phyloP scores from a whole-genome alignment of 2,797 vertebrate species.

The Apogon talboti region DNA sequence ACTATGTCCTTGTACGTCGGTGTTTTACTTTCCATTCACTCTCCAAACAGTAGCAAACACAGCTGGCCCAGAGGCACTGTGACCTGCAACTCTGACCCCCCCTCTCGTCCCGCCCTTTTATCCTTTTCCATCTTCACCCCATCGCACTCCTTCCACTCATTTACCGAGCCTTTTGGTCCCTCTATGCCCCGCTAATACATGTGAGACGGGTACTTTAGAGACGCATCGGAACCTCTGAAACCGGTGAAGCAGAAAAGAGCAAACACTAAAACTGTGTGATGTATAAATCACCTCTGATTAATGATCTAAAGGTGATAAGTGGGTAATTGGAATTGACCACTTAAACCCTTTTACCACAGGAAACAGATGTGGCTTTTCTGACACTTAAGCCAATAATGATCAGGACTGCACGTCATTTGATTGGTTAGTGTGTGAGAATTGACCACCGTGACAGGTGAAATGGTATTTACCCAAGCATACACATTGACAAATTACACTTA shows the following conservation, averaged over 20 bases:
- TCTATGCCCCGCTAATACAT: conserved; percentile 20
- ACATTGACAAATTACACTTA: not conserved
- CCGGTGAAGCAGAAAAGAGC: conserved; percentile 37
- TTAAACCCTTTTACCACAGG: conserved; percentile 42
- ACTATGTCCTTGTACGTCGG: not conserved
- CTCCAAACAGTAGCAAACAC: conserved; percentile 5
- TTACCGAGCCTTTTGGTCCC: conserved; percentile 32
- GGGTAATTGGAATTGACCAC: conserved; percentile 66
- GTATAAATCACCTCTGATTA: conserved; percentile 56
- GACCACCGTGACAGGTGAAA: conserved; percentile 21
- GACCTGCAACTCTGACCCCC: conserved; percentile 36
- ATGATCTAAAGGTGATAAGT: conserved; percentile 57
- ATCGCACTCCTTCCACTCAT: conserved; percentile 32
- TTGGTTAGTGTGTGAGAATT: conserved; percentile 28
- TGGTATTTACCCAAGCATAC: conserved; percentile 3
- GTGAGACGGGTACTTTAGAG: conserved; percentile 28
- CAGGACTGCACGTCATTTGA: conserved; percentile 28
- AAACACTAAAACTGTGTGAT: conserved; percentile 45
- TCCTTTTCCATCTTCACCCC: conserved; percentile 45
- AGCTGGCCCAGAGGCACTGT: conserved; percentile 11
- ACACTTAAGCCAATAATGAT: conserved; percentile 59
- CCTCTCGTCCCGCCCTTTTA: conserved; percentile 36
- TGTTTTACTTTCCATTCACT: conserved; percentile 7
- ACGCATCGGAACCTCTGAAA: conserved; percentile 24
- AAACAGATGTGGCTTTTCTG: conserved; percentile 45